Evolutionary conservation across 1,140 invertebrate species (phyloP).

Genomic region (Watersipora subatra): DNA sequence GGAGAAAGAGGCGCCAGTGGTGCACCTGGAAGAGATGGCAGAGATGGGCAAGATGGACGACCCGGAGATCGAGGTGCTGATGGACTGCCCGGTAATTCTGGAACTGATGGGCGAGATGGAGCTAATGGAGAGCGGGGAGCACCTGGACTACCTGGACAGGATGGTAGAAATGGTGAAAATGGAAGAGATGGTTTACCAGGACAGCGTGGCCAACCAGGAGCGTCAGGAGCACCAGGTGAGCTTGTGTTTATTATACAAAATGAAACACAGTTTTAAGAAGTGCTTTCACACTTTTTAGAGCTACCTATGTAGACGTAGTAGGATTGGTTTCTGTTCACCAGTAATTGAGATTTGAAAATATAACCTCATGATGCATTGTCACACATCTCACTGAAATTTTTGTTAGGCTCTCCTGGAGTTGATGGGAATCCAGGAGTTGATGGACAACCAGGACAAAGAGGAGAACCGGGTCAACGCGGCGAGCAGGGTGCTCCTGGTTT

Average conservation of each 20-base stretch:
- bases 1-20: background rate
- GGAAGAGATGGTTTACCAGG: constrained; percentile 44
- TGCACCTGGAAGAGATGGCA: background rate
- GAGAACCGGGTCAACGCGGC: background rate
- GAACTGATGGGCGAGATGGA: constrained; percentile 14
- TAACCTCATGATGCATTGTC: too few species aligned
- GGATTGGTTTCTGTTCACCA: too few species aligned
- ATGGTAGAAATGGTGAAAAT: constrained; percentile 41
- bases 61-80: background rate
- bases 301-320: background rate
- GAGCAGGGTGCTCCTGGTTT: background rate
- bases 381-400: too few species aligned
- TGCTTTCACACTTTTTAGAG: background rate
- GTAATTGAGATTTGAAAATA: too few species aligned
- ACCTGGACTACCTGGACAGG: constrained; percentile 34
- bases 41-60: background rate
- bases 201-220: constrained; percentile 45
- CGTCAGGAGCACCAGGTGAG: constrained; percentile 23
- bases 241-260: background rate
- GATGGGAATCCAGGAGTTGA: constrained; percentile 44
- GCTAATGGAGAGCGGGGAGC: constrained; percentile 30
- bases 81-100: background rate
- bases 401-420: constrained; percentile 22
- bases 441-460: background rate
- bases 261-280: background rate